Percentiles rank a stretch among this genome's conserved stretches.
Evolutionary conservation across 2,113 vertebrate species (phyloP).

Genomic region (Ammodytes marinus): DNA sequence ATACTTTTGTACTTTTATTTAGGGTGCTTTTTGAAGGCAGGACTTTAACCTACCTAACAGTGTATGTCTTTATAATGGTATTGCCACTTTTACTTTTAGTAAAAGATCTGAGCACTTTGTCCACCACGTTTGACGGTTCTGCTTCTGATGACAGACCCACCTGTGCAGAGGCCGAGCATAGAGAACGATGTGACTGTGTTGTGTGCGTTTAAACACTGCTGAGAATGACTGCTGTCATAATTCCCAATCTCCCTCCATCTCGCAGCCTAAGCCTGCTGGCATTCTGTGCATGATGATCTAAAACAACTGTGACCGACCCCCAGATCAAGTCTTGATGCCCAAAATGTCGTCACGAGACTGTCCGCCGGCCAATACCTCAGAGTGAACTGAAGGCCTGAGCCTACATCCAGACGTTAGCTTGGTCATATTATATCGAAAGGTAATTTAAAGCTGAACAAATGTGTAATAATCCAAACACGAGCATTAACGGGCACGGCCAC

Average conservation of each 20-base stretch:
- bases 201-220: conserved; percentile 41
- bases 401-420: neutral
- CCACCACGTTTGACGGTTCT: neutral
- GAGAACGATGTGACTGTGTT: conserved; percentile 29
- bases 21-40: too few species aligned
- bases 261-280: conserved; percentile 76
- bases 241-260: conserved; percentile 74
- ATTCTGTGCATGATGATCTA: conserved; percentile 83
- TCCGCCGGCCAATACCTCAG: neutral
- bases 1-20: too few species aligned
- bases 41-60: too few species aligned
- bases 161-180: conserved; percentile 19
- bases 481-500: conserved; percentile 37
- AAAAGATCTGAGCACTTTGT: too few species aligned
- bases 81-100: too few species aligned
- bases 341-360: conserved; percentile 65
- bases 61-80: too few species aligned
- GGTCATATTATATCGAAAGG: conserved; percentile 12
- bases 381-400: neutral
- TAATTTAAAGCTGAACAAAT: conserved; percentile 53
- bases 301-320: conserved; percentile 83
- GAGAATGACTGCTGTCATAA: conserved; percentile 68
- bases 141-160: conserved; percentile 21
- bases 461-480: conserved; percentile 60
- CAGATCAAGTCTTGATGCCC: conserved; percentile 74